A percentile compares a stretch with the other conserved stretches of the same genome.
phyloP scores from a whole-genome alignment of 2,888 invertebrate genomes.

The Spilosoma lubricipeda region DNA sequence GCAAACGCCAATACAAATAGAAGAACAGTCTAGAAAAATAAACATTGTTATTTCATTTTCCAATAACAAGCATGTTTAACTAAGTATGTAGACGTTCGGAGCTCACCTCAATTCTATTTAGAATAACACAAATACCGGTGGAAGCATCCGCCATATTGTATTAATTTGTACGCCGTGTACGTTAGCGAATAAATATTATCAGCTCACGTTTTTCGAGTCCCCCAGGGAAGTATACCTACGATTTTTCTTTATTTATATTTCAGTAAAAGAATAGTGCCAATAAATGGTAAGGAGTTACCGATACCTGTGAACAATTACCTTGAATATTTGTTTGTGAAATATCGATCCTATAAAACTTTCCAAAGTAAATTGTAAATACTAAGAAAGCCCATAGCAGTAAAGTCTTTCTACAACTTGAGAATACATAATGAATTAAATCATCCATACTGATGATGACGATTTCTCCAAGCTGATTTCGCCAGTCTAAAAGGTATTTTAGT shows the following conservation, averaged over 20 bases:
- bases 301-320: not conserved
- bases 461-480: too few species aligned
- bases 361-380: not conserved
- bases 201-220: not conserved
- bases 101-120: constrained; percentile 12
- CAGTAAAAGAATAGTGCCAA: not conserved
- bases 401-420: not conserved
- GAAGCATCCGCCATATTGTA: constrained; percentile 11
- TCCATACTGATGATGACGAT: too few species aligned
- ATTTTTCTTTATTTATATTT: not conserved
- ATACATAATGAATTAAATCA: not conserved
- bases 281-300: not conserved
- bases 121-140: constrained; percentile 9
- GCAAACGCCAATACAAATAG: constrained; percentile 6
- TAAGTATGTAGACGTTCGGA: constrained; percentile 1
- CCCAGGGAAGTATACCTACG: not conserved
- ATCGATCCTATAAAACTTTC: not conserved
- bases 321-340: not conserved
- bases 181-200: not conserved
- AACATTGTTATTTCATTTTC: constrained; percentile 5
- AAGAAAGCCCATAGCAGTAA: not conserved
- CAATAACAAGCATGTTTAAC: constrained; percentile 8
- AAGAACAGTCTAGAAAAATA: constrained; percentile 12
- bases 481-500: too few species aligned
- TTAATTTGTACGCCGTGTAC: not conserved